Evolutionary conservation across 2,113 vertebrate genomes (phyloP).

Genomic region (Atlantisia rogersi): DNA sequence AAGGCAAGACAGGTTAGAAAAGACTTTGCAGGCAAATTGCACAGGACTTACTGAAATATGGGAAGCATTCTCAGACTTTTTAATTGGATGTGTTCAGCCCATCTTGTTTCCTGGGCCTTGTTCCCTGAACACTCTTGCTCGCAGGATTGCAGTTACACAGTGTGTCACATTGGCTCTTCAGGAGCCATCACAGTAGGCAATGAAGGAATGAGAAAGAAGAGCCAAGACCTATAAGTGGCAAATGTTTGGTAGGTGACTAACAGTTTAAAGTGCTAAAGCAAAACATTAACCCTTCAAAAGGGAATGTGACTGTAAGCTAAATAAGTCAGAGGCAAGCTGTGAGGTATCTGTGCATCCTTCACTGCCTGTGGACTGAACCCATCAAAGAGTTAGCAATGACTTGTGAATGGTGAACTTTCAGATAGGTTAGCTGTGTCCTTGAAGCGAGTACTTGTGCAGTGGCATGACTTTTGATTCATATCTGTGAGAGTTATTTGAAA

Average conservation of each 20-base stretch:
- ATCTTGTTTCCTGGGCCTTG: background rate
- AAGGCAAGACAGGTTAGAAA: background rate
- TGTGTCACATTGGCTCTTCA: background rate
- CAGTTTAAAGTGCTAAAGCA: background rate
- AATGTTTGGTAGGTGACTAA: background rate
- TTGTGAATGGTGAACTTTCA: background rate
- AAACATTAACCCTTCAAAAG: background rate
- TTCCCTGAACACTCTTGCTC: background rate
- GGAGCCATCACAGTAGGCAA: background rate
- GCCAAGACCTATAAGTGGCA: background rate
- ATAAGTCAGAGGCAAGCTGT: background rate
- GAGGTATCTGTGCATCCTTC: background rate
- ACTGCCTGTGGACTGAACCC: background rate
- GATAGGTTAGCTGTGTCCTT: background rate
- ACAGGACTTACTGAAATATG: background rate
- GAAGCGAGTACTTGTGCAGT: background rate
- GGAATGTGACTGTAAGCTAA: background rate
- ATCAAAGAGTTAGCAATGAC: background rate
- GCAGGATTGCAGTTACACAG: fast-evolving
- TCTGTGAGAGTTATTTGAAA: background rate
- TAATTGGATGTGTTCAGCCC: background rate
- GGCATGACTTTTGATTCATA: background rate
- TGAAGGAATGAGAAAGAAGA: background rate
- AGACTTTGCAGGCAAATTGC: background rate
- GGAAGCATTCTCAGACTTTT: background rate